phyloP scores from a whole-genome alignment of 92 coral and sea anemone genomes.

The Epizoanthus rinbou region DNA sequence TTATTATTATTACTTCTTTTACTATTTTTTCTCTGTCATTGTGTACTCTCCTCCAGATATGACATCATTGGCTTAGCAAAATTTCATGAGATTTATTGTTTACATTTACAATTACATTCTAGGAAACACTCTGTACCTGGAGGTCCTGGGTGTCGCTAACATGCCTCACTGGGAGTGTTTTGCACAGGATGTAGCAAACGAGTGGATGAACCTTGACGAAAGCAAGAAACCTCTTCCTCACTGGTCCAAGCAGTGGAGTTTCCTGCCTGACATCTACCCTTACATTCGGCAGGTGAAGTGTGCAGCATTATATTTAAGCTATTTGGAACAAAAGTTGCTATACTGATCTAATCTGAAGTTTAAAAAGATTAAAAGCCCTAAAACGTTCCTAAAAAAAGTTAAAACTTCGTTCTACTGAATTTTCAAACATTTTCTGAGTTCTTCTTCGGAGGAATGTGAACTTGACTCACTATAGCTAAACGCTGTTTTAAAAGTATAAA shows the following conservation, averaged over 20 bases:
- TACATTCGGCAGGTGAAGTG: constrained; percentile 34
- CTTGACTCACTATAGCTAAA: too few species aligned
- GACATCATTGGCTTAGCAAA: not conserved
- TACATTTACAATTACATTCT: not conserved
- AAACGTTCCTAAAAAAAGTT: too few species aligned
- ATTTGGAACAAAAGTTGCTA: too few species aligned
- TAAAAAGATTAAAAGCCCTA: too few species aligned
- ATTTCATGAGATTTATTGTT: not conserved
- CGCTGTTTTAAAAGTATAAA: too few species aligned
- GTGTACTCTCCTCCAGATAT: too few species aligned
- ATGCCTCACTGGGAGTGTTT: constrained; percentile 41
- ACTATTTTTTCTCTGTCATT: too few species aligned
- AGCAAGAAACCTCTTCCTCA: constrained; percentile 56
- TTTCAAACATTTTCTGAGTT: too few species aligned
- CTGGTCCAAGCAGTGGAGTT: constrained; percentile 67
- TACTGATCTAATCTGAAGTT: too few species aligned
- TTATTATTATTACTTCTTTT: too few species aligned
- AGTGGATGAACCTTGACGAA: constrained; percentile 43
- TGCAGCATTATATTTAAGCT: not conserved
- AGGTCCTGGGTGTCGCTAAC: constrained; percentile 59
- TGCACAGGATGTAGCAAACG: constrained; percentile 34
- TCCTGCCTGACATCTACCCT: constrained; percentile 37
- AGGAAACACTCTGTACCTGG: constrained; percentile 54
- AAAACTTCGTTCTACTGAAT: too few species aligned
- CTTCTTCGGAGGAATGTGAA: too few species aligned